Percentiles rank a stretch among this genome's conserved stretches.
These are phyloP conservation scores for Prosapia bicincta DNA, from an alignment of 2,888 invertebrate species.

Conservation along the genomic window DNA sequence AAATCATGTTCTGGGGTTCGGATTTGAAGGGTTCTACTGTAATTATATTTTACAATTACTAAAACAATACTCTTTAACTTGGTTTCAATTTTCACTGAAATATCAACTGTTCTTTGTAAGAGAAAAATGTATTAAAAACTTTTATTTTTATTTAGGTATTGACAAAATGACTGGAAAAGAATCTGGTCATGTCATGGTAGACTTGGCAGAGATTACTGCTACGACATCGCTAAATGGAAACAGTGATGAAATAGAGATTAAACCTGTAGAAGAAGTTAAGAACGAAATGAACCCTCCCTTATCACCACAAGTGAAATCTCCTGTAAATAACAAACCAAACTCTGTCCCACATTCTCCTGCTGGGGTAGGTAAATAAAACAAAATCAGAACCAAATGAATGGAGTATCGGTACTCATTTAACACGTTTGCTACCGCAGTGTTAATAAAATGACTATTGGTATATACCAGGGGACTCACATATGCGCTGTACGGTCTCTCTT, in stretches of 20 bases:
- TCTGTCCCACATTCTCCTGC: slow-evolving; percentile 2
- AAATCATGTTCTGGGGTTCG: no score
- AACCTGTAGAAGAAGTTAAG: background rate
- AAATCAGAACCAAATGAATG: no score
- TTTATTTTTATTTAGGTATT: slow-evolving; percentile 54
- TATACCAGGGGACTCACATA: no score
- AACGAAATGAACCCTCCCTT: background rate
- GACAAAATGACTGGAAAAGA: slow-evolving; percentile 93
- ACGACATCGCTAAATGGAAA: slow-evolving; percentile 21
- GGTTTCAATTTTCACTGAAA: background rate
- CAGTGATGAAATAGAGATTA: background rate
- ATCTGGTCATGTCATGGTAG: slow-evolving; percentile 64
- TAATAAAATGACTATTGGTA: no score
- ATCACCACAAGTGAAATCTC: background rate
- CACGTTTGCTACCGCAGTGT: no score
- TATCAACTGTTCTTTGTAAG: background rate
- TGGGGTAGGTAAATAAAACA: background rate
- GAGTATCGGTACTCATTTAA: no score
- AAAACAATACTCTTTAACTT: no score
- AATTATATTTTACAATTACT: no score
- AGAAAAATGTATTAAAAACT: background rate
- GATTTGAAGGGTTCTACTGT: no score
- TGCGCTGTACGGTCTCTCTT: no score
- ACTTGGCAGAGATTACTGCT: slow-evolving; percentile 22
- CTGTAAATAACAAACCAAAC: slow-evolving; percentile 21